Evolutionary conservation across 2,888 invertebrate genomes (phyloP), one percentile per base, ranked within the genome.

Genomic region (Hermaeophaga mercurialis): DNA sequence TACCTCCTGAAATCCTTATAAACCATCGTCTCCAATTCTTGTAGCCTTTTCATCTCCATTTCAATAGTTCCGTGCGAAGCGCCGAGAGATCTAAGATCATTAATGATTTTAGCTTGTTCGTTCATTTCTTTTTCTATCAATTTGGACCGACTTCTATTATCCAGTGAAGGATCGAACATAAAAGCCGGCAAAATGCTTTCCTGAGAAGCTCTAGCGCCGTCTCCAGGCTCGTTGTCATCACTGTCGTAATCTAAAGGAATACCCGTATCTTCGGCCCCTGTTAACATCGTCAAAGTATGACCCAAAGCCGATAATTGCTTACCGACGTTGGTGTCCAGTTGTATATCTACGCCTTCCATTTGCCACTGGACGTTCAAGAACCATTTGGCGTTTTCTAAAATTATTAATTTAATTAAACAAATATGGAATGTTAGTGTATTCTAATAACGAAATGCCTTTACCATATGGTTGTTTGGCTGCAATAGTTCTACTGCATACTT

Each of bases 321-420:
- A 48, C 98, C 98, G 36, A 99, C 94, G 75, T 91, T 94, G 0
- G 95, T 93, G 77, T 97, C 96, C 53, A 97, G 79, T 75, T 97
- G 95, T 63, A 97, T 95, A 73, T 96, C 96, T 6, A 97, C 95
- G 45, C 99, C 99, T 76, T 97, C 94, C 99, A 99, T 99, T 80
- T 97, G 92, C 96, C 98, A 98, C 63, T 94, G 91, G 1, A 99
- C 96, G 78, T 97, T 97, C 55, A 99, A 81, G 71, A 97, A 87
- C 98, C 98, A 99, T 75, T 98, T 97, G 2, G 98, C 97, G 78
- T 96, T 94, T 76, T 93, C 93, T 85, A 75, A 73, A 73, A 49
- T 14, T n/a, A n/a, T n/a, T n/a, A n/a, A n/a, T n/a, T n/a, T n/a
- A n/a, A n/a, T n/a, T n/a, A n/a, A n/a, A n/a, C n/a, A n/a, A n/a